phyloP scores from a whole-genome alignment of 1,140 invertebrate genomes.

The Papilio glaucus region DNA sequence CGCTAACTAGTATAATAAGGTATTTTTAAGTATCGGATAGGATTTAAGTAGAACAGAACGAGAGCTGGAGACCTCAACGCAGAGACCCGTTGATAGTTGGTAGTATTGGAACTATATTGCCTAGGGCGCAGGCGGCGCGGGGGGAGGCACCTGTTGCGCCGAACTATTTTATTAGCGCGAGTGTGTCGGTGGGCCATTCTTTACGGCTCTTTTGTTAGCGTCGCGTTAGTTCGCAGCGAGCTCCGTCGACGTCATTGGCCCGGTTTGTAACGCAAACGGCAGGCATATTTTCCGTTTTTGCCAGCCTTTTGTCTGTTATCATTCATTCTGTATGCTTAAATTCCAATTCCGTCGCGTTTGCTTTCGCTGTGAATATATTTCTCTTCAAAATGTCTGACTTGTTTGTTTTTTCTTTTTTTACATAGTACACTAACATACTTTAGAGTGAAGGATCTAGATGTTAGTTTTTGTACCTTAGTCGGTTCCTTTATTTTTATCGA shows the following conservation, averaged over 20 bases:
- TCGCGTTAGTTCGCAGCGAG: conserved; percentile 68
- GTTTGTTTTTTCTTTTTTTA: background rate
- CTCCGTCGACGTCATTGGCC: conserved; percentile 68
- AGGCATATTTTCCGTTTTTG: conserved; percentile 69
- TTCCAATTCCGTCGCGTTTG: conserved; percentile 48
- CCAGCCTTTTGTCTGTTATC: conserved; percentile 59
- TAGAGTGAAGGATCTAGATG: conserved; percentile 5
- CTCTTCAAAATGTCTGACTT: conserved; percentile 3
- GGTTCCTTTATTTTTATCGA: background rate
- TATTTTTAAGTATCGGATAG: background rate
- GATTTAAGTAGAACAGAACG: background rate
- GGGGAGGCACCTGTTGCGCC: conserved; percentile 73
- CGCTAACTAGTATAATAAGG: background rate
- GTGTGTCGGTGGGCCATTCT: conserved; percentile 79
- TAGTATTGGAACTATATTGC: conserved; percentile 34
- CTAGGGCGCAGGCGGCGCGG: conserved; percentile 53
- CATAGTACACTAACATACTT: background rate
- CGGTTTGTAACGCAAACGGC: conserved; percentile 74
- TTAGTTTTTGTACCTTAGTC: background rate
- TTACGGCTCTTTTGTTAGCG: conserved; percentile 80
- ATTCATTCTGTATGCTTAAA: conserved; percentile 55
- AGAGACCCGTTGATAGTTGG: conserved; percentile 26
- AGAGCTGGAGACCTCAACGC: conserved; percentile 25
- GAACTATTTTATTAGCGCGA: conserved; percentile 81
- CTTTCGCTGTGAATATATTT: conserved; percentile 25